phyloP scores from a whole-genome alignment of 2,113 vertebrate species.

The Chionis minor region DNA sequence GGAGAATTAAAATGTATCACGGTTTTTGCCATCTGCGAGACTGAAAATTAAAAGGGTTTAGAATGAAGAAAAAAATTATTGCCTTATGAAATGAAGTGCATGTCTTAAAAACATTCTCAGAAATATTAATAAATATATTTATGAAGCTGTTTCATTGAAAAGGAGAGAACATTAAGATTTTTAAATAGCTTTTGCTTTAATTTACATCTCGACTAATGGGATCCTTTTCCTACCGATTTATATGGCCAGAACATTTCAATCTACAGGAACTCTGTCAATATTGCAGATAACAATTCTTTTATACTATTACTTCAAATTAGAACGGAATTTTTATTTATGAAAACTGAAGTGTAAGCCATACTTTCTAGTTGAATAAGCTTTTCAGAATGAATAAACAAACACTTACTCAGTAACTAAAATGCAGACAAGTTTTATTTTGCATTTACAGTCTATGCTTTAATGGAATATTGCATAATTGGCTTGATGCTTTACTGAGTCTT shows the following conservation, averaged over 20 bases:
- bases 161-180: background rate
- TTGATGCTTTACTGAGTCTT: conserved; percentile 58
- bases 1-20: conserved; percentile 30
- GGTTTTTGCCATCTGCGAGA: background rate
- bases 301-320: background rate
- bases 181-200: background rate
- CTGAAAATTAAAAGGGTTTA: conserved; percentile 2
- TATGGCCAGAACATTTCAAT: background rate
- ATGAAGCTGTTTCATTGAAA: background rate
- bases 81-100: background rate
- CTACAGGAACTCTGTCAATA: background rate
- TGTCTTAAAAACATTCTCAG: background rate
- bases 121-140: conserved; percentile 18
- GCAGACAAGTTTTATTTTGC: conserved; percentile 52
- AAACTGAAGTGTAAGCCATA: conserved; percentile 31
- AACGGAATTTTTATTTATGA: conserved; percentile 25
- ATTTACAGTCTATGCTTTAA: conserved; percentile 58
- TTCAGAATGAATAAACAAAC: conserved; percentile 43
- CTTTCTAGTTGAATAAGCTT: conserved; percentile 26
- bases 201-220: conserved; percentile 8
- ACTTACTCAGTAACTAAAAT: conserved; percentile 43
- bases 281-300: background rate
- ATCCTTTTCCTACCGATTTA: background rate
- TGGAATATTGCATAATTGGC: conserved; percentile 50
- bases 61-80: conserved; percentile 13